Percentiles rank a stretch among this genome's conserved stretches.
These are phyloP conservation scores for Coenonympha glycerion DNA, from an alignment of 2,888 invertebrate genomes.

Conservation along the genomic window DNA sequence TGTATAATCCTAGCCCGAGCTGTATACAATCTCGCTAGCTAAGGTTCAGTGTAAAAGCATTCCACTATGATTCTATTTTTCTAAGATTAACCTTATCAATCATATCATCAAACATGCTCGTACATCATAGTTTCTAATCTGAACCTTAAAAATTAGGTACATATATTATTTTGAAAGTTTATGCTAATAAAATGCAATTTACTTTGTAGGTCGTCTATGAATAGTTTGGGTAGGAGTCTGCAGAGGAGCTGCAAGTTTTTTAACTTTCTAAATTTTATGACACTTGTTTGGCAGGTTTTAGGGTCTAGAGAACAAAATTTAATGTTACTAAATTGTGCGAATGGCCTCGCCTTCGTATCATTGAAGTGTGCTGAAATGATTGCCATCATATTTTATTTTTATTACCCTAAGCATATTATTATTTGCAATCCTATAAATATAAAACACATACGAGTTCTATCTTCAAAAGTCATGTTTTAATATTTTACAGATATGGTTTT, in stretches of 20 bases:
- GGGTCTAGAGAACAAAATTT: constrained; percentile 51
- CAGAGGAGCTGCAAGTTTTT: constrained; percentile 60
- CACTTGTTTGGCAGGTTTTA: constrained; percentile 64
- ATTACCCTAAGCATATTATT: neutral
- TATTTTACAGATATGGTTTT: too few species aligned
- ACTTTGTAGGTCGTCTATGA: constrained; percentile 65
- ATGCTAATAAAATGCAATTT: constrained; percentile 72
- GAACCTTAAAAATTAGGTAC: constrained; percentile 22
- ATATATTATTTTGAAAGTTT: constrained; percentile 66
- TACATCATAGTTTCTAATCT: constrained; percentile 26
- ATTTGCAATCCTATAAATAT: neutral
- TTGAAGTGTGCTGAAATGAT: neutral
- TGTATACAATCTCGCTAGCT: too few species aligned
- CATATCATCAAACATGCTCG: too few species aligned
- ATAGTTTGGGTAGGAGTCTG: constrained; percentile 51
- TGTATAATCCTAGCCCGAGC: too few species aligned
- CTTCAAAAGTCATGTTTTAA: too few species aligned
- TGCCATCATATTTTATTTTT: neutral
- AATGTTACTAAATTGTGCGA: constrained; percentile 32
- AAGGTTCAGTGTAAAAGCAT: too few species aligned
- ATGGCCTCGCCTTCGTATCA: constrained; percentile 14
- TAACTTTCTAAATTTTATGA: constrained; percentile 70
- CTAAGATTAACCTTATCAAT: too few species aligned
- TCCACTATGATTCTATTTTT: too few species aligned
- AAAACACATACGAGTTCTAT: too few species aligned